phyloP scores from a whole-genome alignment of 2,888 invertebrate species.

The Thera obeliscata region DNA sequence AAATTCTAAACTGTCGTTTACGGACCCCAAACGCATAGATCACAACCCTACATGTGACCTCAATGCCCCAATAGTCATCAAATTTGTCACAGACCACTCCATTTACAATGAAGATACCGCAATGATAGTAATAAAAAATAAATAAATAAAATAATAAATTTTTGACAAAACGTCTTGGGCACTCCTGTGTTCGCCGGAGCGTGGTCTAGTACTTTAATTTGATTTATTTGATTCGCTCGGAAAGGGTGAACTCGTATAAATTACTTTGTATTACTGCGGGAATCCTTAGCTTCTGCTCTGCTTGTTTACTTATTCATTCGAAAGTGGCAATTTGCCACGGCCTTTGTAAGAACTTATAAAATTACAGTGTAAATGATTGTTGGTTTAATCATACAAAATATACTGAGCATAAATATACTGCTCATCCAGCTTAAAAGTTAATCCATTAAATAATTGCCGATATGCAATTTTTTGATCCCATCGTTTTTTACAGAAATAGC shows the following conservation, averaged over 20 bases:
- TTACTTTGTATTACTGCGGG: conserved; percentile 63
- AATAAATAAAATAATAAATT: conserved; percentile 83
- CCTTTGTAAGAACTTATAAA: conserved; percentile 31
- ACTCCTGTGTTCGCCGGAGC: conserved; percentile 74
- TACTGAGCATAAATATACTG: no score
- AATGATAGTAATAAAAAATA: conserved; percentile 79
- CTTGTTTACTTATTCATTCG: conserved; percentile 42
- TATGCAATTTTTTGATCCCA: no score
- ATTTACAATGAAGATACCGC: conserved; percentile 74
- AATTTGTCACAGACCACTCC: conserved; percentile 84
- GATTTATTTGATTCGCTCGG: conserved; percentile 79
- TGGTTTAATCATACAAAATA: neutral
- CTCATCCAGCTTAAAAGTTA: no score
- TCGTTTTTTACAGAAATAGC: no score
- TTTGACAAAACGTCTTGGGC: conserved; percentile 85
- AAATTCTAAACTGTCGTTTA: conserved; percentile 78
- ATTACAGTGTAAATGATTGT: conserved; percentile 19
- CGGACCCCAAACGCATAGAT: conserved; percentile 72
- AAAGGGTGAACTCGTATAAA: conserved; percentile 79
- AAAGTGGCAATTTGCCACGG: conserved; percentile 40
- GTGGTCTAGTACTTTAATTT: conserved; percentile 80
- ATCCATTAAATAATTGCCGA: no score
- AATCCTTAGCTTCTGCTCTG: conserved; percentile 36
- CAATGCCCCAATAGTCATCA: conserved; percentile 80
- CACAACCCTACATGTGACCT: conserved; percentile 77